Percentiles rank a stretch among this genome's conserved stretches.
These are phyloP conservation scores for Hepsetus odoe DNA, from an alignment of 2,113 vertebrate species.

Conservation along the genomic window DNA sequence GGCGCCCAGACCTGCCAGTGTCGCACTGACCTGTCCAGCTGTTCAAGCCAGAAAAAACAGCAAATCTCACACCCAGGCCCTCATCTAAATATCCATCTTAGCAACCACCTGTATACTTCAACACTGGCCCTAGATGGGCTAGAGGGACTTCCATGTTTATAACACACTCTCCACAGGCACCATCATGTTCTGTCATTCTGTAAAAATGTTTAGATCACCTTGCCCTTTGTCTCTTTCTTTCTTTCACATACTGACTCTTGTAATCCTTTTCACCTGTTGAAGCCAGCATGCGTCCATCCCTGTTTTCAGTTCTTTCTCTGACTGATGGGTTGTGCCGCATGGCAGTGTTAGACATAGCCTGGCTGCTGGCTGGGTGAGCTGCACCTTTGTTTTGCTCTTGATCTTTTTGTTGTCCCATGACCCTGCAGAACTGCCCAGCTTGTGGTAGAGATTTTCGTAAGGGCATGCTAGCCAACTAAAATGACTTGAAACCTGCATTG, in stretches of 20 bases:
- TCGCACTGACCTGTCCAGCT: conserved; percentile 77
- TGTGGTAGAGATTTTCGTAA: conserved; percentile 39
- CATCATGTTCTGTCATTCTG: conserved; percentile 17
- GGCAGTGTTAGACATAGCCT: conserved; percentile 29
- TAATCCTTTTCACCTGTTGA: conserved; percentile 42
- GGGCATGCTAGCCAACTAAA: conserved; percentile 41
- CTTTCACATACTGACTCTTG: conserved; percentile 21
- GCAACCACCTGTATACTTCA: conserved; percentile 67
- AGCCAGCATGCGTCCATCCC: conserved; percentile 17
- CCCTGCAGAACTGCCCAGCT: conserved; percentile 20
- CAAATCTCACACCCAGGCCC: conserved; percentile 64
- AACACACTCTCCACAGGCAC: conserved; percentile 2
- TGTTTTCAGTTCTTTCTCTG: conserved; percentile 35
- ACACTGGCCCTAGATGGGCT: conserved; percentile 57
- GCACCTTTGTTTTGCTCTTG: conserved; percentile 32
- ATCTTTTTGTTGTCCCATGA: background rate
- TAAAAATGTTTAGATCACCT: background rate
- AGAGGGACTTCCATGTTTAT: conserved; percentile 41
- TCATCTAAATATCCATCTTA: conserved; percentile 39
- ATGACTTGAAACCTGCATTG: conserved; percentile 33
- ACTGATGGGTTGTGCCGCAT: conserved; percentile 6
- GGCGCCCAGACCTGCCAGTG: conserved; percentile 82
- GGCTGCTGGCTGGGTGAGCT: conserved; percentile 8
- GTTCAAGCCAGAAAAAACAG: conserved; percentile 64
- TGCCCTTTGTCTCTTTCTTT: conserved; percentile 16